Base-by-base conservation (phyloP, 1,140 invertebrate genomes). In the Dufourea novaeangliae region DNA sequence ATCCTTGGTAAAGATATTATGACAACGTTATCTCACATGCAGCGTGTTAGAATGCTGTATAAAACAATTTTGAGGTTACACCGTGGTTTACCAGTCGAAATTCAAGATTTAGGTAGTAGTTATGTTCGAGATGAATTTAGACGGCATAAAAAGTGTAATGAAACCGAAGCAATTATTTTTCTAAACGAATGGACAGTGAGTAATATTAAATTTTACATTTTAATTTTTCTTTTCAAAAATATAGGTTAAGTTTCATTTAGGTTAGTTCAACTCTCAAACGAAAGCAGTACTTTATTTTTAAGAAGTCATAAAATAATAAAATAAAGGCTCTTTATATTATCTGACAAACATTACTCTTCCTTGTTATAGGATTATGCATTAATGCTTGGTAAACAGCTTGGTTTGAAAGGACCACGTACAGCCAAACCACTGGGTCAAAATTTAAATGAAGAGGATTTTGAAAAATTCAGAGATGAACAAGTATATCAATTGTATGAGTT, bases 101-200 rank as follows among this genome's bases (percentile, higher is more conserved):
- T 98, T 61, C 94, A 95, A 78, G 86, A 93, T n/a, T 78, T 97
- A n/a, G 96, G 97, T 14, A 95, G 97, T 86, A 94, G 94, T 89
- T 99, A 99, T 92, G 96, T 96, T 0, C 95, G 95, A 85, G 97
- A 97, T 84, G 98, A 99, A 91, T 99, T 99, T 91, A 95, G 95
- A 84, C 92, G 96, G 62, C 97, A 98, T 88, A 97, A 98, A 89
- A 94, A 93, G n/a, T 97, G 96, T 79, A 94, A 94, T 69, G 91
- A 93, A 14, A 91, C 93, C 62, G 96, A 97, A 90, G 94, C 96
- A 14, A 89, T 93, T 32, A 92, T 96, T 75, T 98, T 99, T 89
- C 94, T 98, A 90, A 94, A 94, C 37, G 97, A 98, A 93, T 99
- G 98, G 98, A 95, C 96, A 52, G 97, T 98, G 93, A 94, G 94